A percentile compares a stretch with the other conserved stretches of the same genome.
Conservation (phyloP, 2,113 vertebrate genomes). For the Ptilorrhoa leucosticta region DNA sequence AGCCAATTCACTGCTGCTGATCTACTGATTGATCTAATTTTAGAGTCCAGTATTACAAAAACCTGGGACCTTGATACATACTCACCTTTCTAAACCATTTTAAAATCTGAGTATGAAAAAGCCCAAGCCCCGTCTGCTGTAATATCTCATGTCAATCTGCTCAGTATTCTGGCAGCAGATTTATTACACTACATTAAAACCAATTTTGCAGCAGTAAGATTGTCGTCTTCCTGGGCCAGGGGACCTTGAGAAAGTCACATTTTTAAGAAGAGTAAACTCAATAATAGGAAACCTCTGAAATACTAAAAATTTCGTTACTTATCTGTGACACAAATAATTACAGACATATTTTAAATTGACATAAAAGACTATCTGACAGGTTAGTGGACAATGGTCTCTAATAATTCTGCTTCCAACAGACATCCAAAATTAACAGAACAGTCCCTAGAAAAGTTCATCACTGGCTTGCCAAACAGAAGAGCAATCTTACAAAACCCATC, state of each 20-base stretch:
- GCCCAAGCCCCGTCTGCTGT: not conserved
- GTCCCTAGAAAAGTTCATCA: not conserved
- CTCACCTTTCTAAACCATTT: not conserved
- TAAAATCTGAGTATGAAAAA: not conserved
- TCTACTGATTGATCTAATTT: constrained; percentile 7
- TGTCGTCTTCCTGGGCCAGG: not conserved
- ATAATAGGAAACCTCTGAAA: not conserved
- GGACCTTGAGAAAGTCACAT: not conserved
- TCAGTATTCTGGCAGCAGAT: not conserved
- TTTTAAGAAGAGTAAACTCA: constrained; percentile 15
- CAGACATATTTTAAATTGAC: not conserved
- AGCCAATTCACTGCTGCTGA: not conserved
- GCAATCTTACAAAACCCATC: not conserved
- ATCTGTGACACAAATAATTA: not conserved
- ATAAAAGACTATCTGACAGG: not conserved
- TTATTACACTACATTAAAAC: constrained; percentile 3
- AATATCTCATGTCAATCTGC: constrained; percentile 3
- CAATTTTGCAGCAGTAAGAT: not conserved
- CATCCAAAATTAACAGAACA: not conserved
- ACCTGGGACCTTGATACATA: not conserved
- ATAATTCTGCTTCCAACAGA: not conserved
- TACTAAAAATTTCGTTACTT: not conserved
- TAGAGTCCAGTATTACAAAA: not conserved
- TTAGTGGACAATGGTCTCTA: not conserved
- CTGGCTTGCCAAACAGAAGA: not conserved